These are phyloP conservation scores for Sturmia bella DNA, from an alignment of 2,888 invertebrate genomes.

Conservation along the genomic window DNA sequence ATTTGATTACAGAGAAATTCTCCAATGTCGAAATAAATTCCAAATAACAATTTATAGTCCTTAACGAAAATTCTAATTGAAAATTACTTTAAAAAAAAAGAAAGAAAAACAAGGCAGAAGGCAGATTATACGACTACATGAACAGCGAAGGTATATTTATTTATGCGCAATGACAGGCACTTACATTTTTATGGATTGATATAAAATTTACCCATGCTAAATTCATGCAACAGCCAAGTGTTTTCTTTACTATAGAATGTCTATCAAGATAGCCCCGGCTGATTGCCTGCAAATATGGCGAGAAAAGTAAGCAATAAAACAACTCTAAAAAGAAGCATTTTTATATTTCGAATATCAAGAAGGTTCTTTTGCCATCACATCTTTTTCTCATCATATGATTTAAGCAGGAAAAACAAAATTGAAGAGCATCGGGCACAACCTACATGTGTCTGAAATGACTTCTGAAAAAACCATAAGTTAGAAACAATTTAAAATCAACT, in stretches of 20 bases:
- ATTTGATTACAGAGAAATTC: conserved; percentile 73
- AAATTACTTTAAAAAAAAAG: neutral
- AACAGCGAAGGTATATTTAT: neutral
- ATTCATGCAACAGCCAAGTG: neutral
- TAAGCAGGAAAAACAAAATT: too few relatives aligned
- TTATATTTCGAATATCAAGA: neutral
- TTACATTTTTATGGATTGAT: neutral
- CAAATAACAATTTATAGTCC: conserved; percentile 79
- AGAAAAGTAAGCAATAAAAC: conserved; percentile 22
- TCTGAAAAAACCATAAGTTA: too few relatives aligned
- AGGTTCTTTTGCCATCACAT: neutral
- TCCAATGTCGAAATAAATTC: conserved; percentile 76
- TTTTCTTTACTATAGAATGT: conserved; percentile 19
- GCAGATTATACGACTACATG: neutral
- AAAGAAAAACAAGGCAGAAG: neutral
- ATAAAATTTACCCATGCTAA: neutral
- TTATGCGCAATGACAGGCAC: neutral
- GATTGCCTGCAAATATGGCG: conserved; percentile 38
- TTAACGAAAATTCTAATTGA: conserved; percentile 68
- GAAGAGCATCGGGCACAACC: too few relatives aligned
- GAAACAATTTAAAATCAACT: too few relatives aligned
- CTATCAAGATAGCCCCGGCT: conserved; percentile 6
- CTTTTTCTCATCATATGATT: too few relatives aligned
- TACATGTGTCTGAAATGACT: too few relatives aligned
- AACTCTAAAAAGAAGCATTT: conserved; percentile 9